Conservation (phyloP, 2,113 vertebrate species). For the Cinclus cinclus region DNA sequence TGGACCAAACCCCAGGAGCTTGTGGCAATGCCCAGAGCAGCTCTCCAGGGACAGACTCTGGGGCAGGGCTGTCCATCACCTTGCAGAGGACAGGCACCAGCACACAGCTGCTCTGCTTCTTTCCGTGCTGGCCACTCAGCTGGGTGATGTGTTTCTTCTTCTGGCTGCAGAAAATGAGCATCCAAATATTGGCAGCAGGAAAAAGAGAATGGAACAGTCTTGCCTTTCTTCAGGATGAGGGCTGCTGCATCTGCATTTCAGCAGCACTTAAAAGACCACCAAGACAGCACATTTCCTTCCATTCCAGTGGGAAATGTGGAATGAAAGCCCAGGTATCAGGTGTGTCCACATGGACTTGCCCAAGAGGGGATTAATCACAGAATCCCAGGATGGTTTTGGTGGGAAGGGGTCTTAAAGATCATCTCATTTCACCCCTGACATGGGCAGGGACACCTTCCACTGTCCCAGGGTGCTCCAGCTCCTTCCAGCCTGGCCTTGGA, state of each 20-base stretch:
- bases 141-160: background rate
- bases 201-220: background rate
- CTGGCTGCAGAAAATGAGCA: background rate
- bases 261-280: background rate
- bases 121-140: fast-evolving
- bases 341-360: background rate
- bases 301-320: background rate
- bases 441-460: background rate
- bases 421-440: background rate
- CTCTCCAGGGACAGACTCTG: background rate
- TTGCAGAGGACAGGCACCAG: background rate
- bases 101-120: background rate
- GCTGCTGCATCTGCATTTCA: background rate
- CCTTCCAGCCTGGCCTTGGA: fast-evolving
- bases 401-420: background rate
- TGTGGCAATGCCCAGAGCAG: background rate
- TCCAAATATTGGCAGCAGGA: background rate
- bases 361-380: fast-evolving
- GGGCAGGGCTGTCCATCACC: background rate
- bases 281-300: background rate
- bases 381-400: background rate
- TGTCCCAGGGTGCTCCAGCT: background rate
- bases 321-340: background rate
- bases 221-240: background rate
- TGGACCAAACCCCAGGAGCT: background rate